Evolutionary conservation across 2,797 vertebrate species (phyloP).

Genomic region (Bradypus variegatus): DNA sequence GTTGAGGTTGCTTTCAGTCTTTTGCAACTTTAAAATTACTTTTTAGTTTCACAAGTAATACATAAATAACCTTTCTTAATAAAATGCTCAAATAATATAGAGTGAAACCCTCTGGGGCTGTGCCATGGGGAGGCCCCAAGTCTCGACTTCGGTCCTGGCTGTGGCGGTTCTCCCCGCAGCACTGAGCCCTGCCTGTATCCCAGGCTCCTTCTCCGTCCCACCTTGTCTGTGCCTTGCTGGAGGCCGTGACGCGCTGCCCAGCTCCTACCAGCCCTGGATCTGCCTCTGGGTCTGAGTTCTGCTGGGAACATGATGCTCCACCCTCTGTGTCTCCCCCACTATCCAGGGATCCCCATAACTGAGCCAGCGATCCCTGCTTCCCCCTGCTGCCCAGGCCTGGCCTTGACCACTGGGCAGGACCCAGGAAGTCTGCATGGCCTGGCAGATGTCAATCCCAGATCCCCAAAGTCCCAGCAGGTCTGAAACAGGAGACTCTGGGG

Average conservation of each 20-base stretch:
- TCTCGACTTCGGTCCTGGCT: neutral
- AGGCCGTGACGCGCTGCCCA: neutral
- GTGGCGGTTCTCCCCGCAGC: neutral
- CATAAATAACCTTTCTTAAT: neutral
- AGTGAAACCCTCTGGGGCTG: neutral
- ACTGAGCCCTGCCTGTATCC: neutral
- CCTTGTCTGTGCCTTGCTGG: neutral
- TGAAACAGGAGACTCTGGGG: neutral
- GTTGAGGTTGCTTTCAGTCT: neutral
- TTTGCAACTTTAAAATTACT: conserved; percentile 14
- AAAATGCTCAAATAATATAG: neutral
- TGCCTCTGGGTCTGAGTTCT: neutral
- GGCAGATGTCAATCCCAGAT: neutral
- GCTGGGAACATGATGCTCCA: neutral
- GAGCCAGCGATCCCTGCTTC: neutral
- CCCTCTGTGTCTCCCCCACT: neutral
- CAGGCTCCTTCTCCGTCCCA: neutral
- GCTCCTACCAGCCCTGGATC: neutral
- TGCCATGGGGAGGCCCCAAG: neutral
- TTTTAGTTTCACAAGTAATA: neutral
- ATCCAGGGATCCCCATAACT: neutral
- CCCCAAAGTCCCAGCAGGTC: neutral
- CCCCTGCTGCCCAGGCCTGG: neutral
- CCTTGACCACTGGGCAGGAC: neutral
- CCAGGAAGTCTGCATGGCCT: neutral